Evolutionary conservation across 2,797 vertebrate species (phyloP).

Genomic region (Tragelaphus eurycerus): DNA sequence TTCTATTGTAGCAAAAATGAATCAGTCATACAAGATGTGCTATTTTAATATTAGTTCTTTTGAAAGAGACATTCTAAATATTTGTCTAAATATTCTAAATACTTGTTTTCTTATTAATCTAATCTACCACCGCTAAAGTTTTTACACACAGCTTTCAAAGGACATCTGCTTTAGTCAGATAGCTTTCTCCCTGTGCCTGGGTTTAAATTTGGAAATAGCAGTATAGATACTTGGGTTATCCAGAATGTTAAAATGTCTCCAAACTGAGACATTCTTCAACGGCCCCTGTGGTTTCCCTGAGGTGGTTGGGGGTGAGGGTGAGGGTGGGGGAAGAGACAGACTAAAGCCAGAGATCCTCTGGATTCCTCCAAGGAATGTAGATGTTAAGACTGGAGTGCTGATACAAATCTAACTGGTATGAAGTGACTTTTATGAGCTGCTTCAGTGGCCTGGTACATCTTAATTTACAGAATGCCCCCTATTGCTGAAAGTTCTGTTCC

Average conservation of each 20-base stretch:
- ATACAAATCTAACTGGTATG: not conserved
- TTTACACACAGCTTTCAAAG: not conserved
- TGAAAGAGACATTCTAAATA: not conserved
- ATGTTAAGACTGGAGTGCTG: not conserved
- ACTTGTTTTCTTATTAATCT: not conserved
- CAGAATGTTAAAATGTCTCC: not conserved
- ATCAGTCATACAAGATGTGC: not conserved
- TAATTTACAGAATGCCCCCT: not conserved
- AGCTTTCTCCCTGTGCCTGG: not conserved
- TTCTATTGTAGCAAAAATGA: not conserved
- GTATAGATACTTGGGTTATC: not conserved
- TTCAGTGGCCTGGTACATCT: not conserved
- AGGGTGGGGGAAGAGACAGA: not conserved
- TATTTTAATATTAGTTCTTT: conserved; percentile 11
- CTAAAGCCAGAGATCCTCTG: not conserved
- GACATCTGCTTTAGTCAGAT: not conserved
- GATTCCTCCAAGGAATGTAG: not conserved
- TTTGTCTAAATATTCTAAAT: not conserved
- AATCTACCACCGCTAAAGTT: not conserved
- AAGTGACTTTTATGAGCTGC: not conserved
- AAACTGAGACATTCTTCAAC: not conserved
- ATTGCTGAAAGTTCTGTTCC: not conserved
- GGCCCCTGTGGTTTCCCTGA: not conserved
- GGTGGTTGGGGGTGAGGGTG: not conserved
- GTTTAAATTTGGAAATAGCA: not conserved